Evolutionary conservation across 2,888 invertebrate species (phyloP).

Genomic region (Aphodius sticticus): DNA sequence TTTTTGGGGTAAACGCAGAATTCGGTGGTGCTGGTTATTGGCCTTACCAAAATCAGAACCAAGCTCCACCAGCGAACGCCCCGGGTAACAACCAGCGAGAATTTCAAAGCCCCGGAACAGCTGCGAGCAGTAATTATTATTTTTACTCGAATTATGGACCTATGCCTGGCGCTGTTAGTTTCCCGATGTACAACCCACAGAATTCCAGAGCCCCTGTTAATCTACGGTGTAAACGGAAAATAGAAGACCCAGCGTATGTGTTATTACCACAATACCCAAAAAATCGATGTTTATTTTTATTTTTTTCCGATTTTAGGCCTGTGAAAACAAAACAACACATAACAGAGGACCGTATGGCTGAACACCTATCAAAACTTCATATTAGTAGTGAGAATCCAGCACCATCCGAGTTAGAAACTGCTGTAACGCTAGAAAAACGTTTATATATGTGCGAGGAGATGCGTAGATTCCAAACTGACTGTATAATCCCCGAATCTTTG

Average conservation of each 20-base stretch:
- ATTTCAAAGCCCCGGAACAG: constrained; percentile 23
- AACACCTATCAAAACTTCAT: constrained; percentile 78
- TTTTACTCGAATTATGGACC: constrained; percentile 42
- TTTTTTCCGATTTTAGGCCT: constrained; percentile 32
- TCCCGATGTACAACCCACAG: constrained; percentile 34
- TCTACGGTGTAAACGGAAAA: constrained; percentile 54
- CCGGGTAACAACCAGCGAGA: not conserved
- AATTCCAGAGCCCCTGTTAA: constrained; percentile 22
- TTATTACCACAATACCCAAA: not conserved
- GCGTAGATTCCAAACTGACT: constrained; percentile 70
- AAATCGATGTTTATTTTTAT: constrained; percentile 16
- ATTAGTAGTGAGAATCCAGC: constrained; percentile 64
- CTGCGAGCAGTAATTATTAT: constrained; percentile 37
- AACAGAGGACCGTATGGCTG: constrained; percentile 86
- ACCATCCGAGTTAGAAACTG: constrained; percentile 49
- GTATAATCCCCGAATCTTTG: constrained; percentile 72
- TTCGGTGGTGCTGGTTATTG: constrained; percentile 47
- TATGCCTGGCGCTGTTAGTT: constrained; percentile 39
- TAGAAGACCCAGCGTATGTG: constrained; percentile 56
- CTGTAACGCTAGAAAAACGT: constrained; percentile 53
- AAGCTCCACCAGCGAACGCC: not conserved
- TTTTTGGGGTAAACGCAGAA: constrained; percentile 53
- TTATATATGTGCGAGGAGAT: constrained; percentile 75
- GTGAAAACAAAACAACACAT: constrained; percentile 74
- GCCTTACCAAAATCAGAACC: constrained; percentile 17